These are phyloP conservation scores for Phenganax stokvisi DNA, from an alignment of 92 coral and sea anemone species.

Conservation along the genomic window DNA sequence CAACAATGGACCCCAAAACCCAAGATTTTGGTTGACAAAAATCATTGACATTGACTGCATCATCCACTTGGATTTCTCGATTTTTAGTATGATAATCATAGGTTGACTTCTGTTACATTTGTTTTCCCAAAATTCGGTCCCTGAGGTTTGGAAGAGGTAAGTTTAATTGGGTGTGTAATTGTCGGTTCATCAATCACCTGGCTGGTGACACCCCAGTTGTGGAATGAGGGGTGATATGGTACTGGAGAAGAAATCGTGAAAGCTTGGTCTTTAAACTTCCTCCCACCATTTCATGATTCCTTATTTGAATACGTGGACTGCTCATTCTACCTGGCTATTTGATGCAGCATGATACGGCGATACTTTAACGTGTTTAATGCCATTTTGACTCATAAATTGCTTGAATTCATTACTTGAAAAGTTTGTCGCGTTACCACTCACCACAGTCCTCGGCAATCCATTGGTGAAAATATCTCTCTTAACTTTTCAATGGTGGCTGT, in stretches of 20 bases:
- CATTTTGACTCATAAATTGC: slow-evolving; percentile 40
- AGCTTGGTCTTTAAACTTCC: slow-evolving; percentile 47
- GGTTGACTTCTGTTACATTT: no score
- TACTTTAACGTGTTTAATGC: slow-evolving; percentile 47
- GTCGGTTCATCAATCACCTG: slow-evolving; percentile 48
- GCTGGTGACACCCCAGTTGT: slow-evolving; percentile 65
- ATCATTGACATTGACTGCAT: slow-evolving; percentile 45
- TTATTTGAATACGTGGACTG: slow-evolving; percentile 37
- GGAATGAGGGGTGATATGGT: slow-evolving; percentile 24
- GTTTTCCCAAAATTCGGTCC: slow-evolving; percentile 17
- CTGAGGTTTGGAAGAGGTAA: slow-evolving; percentile 41
- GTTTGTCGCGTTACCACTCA: slow-evolving; percentile 32
- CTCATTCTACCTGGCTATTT: slow-evolving; percentile 31
- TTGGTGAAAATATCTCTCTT: slow-evolving; percentile 48
- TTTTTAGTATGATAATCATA: not conserved
- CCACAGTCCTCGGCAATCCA: slow-evolving; percentile 28
- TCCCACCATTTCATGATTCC: slow-evolving; percentile 49
- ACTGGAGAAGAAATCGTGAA: slow-evolving; percentile 46
- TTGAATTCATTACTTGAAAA: slow-evolving; percentile 44
- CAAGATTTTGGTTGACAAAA: slow-evolving; percentile 45
- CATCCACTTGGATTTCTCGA: slow-evolving; percentile 34
- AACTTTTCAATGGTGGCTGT: slow-evolving; percentile 44
- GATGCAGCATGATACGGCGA: slow-evolving; percentile 44
- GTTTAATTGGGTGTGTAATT: slow-evolving; percentile 51
- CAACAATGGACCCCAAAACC: slow-evolving; percentile 48